These are phyloP conservation scores for Tethya wilhelma DNA, from an alignment of 37 sponge, comb jelly and placozoan species.

Conservation along the genomic window DNA sequence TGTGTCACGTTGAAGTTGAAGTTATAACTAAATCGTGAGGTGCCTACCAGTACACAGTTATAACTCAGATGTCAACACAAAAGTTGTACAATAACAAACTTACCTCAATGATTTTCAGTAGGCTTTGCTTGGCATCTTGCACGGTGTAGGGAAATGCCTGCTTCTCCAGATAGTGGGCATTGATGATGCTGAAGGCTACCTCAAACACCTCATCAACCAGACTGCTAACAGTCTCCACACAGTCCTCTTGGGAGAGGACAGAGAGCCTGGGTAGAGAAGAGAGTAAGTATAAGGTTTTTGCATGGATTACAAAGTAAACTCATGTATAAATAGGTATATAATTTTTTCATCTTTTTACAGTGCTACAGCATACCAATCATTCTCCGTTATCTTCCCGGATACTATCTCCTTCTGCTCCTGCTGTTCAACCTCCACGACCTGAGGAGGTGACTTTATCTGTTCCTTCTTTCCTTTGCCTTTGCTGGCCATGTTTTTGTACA, in stretches of 20 bases:
- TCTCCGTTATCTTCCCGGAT: slow-evolving; percentile 58
- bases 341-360: not conserved
- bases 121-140: slow-evolving; percentile 50
- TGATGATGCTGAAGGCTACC: slow-evolving; percentile 33
- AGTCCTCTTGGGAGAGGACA: slow-evolving; percentile 38
- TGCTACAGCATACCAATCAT: slow-evolving; percentile 51
- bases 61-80: not conserved
- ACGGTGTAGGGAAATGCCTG: slow-evolving; percentile 48
- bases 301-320: not conserved
- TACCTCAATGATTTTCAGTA: slow-evolving; percentile 61
- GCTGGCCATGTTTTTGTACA: slow-evolving; percentile 16
- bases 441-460: not conserved
- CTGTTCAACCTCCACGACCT: not conserved
- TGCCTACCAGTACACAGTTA: not conserved
- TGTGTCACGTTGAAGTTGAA: no score
- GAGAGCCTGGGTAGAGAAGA: not conserved
- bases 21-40: not conserved
- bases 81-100: not conserved
- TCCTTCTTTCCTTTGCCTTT: slow-evolving; percentile 30
- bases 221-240: slow-evolving; percentile 24
- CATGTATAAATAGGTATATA: not conserved
- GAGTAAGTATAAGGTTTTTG: not conserved
- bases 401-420: slow-evolving; percentile 51
- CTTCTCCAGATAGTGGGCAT: slow-evolving; percentile 41
- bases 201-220: slow-evolving; percentile 59